These are phyloP conservation scores for Melanotaenia maccullochi DNA, from an alignment of 2,797 vertebrate species.

Conservation along the genomic window DNA sequence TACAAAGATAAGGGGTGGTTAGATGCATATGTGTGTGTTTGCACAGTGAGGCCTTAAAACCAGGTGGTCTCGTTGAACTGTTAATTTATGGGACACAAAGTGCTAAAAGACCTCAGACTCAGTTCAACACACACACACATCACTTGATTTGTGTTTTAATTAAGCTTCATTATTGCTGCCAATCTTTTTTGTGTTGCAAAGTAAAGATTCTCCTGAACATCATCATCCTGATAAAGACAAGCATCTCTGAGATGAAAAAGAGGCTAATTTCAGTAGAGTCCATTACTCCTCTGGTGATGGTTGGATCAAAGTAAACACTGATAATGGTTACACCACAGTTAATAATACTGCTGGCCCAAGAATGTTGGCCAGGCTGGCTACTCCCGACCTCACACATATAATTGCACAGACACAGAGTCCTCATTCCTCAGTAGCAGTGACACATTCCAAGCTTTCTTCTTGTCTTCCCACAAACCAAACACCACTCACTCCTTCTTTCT, in stretches of 20 bases:
- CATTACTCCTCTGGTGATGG: conserved; percentile 65
- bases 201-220: conserved; percentile 44
- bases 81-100: conserved; percentile 60
- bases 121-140: conserved; percentile 30
- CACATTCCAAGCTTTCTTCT: conserved; percentile 77
- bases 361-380: conserved; percentile 71
- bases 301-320: conserved; percentile 78
- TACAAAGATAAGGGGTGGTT: conserved; percentile 70
- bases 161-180: not conserved
- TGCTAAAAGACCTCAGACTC: conserved; percentile 37
- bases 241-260: conserved; percentile 41
- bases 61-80: conserved; percentile 64
- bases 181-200: conserved; percentile 16
- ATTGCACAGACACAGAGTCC: conserved; percentile 43
- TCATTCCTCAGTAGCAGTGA: conserved; percentile 75
- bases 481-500: conserved; percentile 72
- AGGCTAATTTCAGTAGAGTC: conserved; percentile 65
- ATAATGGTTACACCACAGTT: conserved; percentile 76
- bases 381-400: conserved; percentile 77
- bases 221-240: conserved; percentile 45
- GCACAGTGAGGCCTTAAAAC: conserved; percentile 41
- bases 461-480: conserved; percentile 80
- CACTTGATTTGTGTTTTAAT: conserved; percentile 27
- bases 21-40: conserved; percentile 15
- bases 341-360: conserved; percentile 75